Evolutionary conservation across 1,140 invertebrate genomes (phyloP).

Genomic region (Brachionus koreanus): DNA sequence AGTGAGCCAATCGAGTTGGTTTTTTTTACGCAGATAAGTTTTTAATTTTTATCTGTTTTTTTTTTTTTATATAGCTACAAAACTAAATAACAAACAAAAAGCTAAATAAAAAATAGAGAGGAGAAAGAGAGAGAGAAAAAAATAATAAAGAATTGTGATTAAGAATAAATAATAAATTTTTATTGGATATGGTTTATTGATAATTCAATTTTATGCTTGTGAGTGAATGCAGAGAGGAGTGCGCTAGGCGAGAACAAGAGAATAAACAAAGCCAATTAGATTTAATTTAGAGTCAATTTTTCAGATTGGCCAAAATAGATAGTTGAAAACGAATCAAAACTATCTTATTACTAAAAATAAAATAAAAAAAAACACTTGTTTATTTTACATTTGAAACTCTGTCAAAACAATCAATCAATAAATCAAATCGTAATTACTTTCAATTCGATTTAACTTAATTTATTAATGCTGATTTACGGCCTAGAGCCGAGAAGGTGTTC

Average conservation of each 20-base stretch:
- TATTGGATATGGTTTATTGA: constrained; percentile 37
- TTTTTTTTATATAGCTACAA: background rate
- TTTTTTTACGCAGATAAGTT: background rate
- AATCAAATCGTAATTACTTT: constrained; percentile 7
- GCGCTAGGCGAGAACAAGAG: background rate
- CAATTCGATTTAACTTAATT: constrained; percentile 1
- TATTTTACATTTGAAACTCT: background rate
- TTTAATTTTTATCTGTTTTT: constrained; percentile 12
- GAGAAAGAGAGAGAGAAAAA: background rate
- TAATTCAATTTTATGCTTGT: constrained; percentile 20
- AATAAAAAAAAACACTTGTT: constrained; percentile 8
- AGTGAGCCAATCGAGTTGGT: background rate
- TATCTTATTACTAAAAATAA: background rate
- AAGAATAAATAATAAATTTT: constrained; percentile 26
- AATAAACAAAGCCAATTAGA: background rate
- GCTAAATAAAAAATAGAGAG: background rate
- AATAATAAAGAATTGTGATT: background rate
- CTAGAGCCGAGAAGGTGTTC: background rate
- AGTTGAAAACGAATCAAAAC: background rate
- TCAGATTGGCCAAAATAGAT: background rate
- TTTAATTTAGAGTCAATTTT: background rate
- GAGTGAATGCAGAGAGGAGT: background rate
- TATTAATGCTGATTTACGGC: background rate
- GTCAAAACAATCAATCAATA: constrained; percentile 26
- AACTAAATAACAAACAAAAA: background rate